phyloP scores from a whole-genome alignment of 2,888 invertebrate species.

The Rugalucina vietnamica region DNA sequence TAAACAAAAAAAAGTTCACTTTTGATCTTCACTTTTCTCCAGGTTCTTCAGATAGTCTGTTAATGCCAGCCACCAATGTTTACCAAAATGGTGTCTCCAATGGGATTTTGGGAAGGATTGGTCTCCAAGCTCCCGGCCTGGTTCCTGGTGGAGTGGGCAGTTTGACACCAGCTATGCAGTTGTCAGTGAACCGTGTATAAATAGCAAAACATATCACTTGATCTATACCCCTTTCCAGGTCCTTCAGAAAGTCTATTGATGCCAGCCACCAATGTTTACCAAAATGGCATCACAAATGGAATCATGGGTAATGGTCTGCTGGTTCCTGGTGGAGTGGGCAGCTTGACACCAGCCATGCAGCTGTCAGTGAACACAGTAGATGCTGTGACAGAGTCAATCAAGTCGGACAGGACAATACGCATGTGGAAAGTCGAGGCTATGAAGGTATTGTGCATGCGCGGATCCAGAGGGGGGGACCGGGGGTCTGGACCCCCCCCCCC shows the following conservation, averaged over 20 bases:
- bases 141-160: not conserved
- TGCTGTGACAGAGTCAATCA: conserved; percentile 76
- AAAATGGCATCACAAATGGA: conserved; percentile 17
- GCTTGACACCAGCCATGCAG: conserved; percentile 58
- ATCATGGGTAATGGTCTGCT: conserved; percentile 20
- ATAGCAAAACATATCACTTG: no score
- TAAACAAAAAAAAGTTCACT: no score
- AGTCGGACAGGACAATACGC: conserved; percentile 77
- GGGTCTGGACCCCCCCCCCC: no score
- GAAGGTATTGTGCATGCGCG: no score
- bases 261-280: conserved; percentile 10
- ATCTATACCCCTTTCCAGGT: conserved; percentile 25
- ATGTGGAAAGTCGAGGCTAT: conserved; percentile 80
- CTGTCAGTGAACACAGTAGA: conserved; percentile 70
- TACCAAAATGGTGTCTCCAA: not conserved
- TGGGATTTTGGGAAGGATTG: conserved; percentile 35
- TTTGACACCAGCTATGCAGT: conserved; percentile 59
- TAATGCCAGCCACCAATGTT: conserved; percentile 31
- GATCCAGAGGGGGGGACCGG: no score
- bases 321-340: not conserved
- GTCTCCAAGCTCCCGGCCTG: conserved; percentile 11
- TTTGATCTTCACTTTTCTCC: conserved; percentile 2
- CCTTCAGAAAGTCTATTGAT: conserved; percentile 40
- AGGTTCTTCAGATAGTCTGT: conserved; percentile 37
- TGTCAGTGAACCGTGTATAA: conserved; percentile 66